Percentiles rank a stretch among this genome's conserved stretches.
Evolutionary conservation across 1,140 invertebrate species (phyloP).

Genomic region (Samia ricini): DNA sequence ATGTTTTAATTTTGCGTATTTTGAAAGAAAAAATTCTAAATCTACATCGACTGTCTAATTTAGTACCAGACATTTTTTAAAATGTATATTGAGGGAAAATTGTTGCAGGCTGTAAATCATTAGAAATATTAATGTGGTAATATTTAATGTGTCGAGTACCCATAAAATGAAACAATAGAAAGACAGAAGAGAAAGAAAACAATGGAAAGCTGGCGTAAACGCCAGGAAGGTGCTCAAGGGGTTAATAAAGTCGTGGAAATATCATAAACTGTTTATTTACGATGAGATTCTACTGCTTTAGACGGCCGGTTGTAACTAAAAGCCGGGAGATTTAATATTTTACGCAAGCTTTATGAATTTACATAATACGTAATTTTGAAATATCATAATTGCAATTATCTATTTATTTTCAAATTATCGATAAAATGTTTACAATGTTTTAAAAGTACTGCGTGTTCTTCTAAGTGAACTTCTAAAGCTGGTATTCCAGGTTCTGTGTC

Average conservation of each 20-base stretch:
- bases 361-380: constrained; percentile 3
- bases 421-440: neutral
- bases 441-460: neutral
- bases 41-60: neutral
- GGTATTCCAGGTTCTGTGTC: too few species aligned
- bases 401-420: neutral
- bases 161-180: too few species aligned
- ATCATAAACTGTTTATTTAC: constrained; percentile 51
- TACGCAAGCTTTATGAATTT: constrained; percentile 24
- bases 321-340: constrained; percentile 46
- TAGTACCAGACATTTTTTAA: neutral
- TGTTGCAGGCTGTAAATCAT: constrained; percentile 29
- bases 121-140: constrained; percentile 34
- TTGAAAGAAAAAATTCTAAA: neutral
- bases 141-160: too few species aligned
- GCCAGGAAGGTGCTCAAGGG: too few species aligned
- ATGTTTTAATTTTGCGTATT: neutral
- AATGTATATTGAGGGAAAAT: constrained; percentile 18
- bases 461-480: too few species aligned
- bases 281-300: constrained; percentile 47
- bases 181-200: too few species aligned
- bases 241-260: constrained; percentile 52
- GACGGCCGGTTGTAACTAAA: constrained; percentile 41
- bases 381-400: neutral
- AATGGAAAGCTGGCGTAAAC: too few species aligned